Evolutionary conservation across 2,888 invertebrate genomes (phyloP), one percentile per base, ranked within the genome.

Genomic region (Acronicta psi): DNA sequence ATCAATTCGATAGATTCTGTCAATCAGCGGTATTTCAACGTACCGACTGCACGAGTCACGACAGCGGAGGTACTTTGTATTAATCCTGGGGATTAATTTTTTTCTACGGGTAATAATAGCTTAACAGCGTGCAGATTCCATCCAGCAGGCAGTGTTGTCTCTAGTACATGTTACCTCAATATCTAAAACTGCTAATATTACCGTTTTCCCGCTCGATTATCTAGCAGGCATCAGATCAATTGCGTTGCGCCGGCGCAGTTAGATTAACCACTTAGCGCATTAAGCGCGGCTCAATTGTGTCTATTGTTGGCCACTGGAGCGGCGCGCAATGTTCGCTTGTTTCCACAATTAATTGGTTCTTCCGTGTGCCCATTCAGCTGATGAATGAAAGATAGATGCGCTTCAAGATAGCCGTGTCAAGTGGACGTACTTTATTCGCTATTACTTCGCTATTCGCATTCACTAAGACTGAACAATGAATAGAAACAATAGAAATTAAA

Each of bases 331-430:
- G 11, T 14, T n/a, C 8, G 41, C 20, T 40, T 20, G 41, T 47
- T 47, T 37, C 47, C 37, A 23, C 47, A 47, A 29, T 40, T 53
- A 47, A 57, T 52, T 52, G 57, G 37, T 61, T 40, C 43, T 61
- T 61, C 60, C 60, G 56, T 31, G 43, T 20, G 37, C 47, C 23
- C 47, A 37, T 45, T 45, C 34, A n/a, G 9, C 18, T 45, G 31
- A 18, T 17, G 34, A 41, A 17, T 20, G 31, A 45, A n/a, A 17
- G n/a, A 45, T 18, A 4, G 45, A 45, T 17, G 0, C 9, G 25
- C 25, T 43, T 43, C 13, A 20, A 29, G 43, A 25, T 25, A 43
- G 43, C 25, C 4, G 23, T 16, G 23, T 41, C 41, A 20, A 41
- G 20, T 20, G 41, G 20, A n/a, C 20, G n/a, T 20, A n/a, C 29